A percentile compares a stretch with the other conserved stretches of the same genome.
Evolutionary conservation across 2,888 invertebrate genomes (phyloP).

Genomic region (Drosophila picticornis): DNA sequence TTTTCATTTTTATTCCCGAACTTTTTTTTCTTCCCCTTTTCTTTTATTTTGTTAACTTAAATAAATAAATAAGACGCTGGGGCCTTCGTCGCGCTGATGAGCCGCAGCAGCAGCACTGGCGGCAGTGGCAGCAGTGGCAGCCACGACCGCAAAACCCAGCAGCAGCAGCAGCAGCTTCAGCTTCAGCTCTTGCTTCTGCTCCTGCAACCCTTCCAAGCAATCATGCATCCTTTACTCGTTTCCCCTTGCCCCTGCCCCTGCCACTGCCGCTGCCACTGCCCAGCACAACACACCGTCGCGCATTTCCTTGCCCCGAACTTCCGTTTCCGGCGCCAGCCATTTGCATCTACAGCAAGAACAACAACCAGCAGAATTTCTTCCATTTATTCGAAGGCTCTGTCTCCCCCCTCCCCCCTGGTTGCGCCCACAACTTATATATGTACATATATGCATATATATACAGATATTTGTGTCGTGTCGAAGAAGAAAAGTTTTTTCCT

Average conservation of each 20-base stretch:
- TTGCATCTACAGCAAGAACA: conserved; percentile 66
- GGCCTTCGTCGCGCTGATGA: conserved; percentile 64
- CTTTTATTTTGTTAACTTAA: conserved; percentile 59
- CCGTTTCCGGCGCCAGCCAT: conserved; percentile 79
- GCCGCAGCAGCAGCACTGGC: conserved; percentile 47
- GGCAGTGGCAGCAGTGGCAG: conserved; percentile 15
- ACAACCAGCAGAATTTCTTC: conserved; percentile 56
- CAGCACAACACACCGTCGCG: conserved; percentile 7
- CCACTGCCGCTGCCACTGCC: neutral
- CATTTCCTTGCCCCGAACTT: conserved; percentile 55
- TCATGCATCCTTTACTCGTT: conserved; percentile 73
- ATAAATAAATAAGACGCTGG: conserved; percentile 71
- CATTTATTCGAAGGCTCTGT: conserved; percentile 70
- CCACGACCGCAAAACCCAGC: conserved; percentile 25
- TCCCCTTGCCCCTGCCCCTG: conserved; percentile 8
- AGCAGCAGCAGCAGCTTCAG: conserved; percentile 1
- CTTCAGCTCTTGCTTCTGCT: neutral
- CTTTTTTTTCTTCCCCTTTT: conserved; percentile 9
- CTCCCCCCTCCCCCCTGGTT: neutral
- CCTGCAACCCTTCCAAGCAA: conserved; percentile 61
- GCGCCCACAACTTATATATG: conserved; percentile 4
- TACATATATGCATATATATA: conserved; percentile 17
- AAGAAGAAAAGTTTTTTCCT: conserved; percentile 72
- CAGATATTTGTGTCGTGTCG: conserved; percentile 59
- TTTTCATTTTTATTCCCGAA: conserved; percentile 36